phyloP scores from a whole-genome alignment of 2,113 vertebrate genomes.

The Suricata suricatta region DNA sequence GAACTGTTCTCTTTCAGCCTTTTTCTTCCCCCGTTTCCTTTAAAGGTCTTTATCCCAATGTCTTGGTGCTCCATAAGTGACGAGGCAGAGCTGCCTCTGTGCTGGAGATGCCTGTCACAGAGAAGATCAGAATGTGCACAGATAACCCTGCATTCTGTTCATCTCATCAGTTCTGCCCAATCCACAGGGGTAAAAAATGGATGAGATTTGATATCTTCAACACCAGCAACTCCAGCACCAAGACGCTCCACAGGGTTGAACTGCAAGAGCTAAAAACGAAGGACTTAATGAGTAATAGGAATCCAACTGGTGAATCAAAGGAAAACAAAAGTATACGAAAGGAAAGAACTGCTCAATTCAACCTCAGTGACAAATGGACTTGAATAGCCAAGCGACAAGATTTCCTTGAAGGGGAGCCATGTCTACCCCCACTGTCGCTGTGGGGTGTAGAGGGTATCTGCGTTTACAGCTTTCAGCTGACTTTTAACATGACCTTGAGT shows the following conservation, averaged over 20 bases:
- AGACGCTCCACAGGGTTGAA: slow-evolving; percentile 95
- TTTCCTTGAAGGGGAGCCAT: neutral
- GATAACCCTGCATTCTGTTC: neutral
- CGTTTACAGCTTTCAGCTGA: neutral
- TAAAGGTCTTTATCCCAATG: neutral
- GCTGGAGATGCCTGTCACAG: slow-evolving; percentile 42
- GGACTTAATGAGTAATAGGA: slow-evolving; percentile 71
- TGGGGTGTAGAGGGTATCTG: neutral
- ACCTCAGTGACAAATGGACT: neutral
- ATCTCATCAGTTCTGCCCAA: slow-evolving; percentile 89
- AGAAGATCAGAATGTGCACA: slow-evolving; percentile 60
- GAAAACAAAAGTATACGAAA: neutral
- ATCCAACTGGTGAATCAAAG: neutral
- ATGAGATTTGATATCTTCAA: slow-evolving; percentile 98
- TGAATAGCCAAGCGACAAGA: neutral
- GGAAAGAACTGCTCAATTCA: neutral
- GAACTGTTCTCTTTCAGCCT: slow-evolving; percentile 54
- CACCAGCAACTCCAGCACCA: slow-evolving; percentile 94
- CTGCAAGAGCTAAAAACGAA: slow-evolving; percentile 92
- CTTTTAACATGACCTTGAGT: neutral
- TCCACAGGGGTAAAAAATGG: slow-evolving; percentile 94
- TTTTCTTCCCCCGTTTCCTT: neutral
- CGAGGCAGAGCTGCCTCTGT: slow-evolving; percentile 50
- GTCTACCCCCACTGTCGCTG: neutral
- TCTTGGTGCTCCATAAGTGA: neutral